Evolutionary conservation across 2,888 invertebrate species (phyloP), one percentile per base, ranked within the genome.

Genomic region (Siphonodentalium dalli): DNA sequence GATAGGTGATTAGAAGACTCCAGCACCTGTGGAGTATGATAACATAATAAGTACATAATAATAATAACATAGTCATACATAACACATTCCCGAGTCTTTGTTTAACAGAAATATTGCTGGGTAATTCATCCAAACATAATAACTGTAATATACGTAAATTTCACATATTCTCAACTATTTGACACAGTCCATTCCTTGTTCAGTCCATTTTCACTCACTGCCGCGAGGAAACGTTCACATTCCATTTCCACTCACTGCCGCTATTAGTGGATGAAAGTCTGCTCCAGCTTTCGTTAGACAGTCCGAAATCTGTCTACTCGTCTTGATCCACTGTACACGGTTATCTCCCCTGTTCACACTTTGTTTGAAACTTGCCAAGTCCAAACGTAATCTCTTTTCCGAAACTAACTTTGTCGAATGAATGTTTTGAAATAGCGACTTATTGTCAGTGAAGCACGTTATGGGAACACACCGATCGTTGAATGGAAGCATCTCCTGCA

Each of bases 401-500:
- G 45, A 42, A 9, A 59, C 45, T 15, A 50, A 38, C 35, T 57
- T 60, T 4, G 62, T 59, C 1, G 59, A 62, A 35, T 57, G 50
- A 24, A 62, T 42, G 39, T 56, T 58, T 21, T 62, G 56, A 45
- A 34, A 54, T 20, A 59, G 38, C 15, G 52, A 58, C 33, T 50
- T 56, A 46, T 57, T 48, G 41, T 63, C 63, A 27, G 58, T 58
- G 20, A 47, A 40, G 24, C 60, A 60, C 9, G 39, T 51, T n/a
- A 63, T 58, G 1, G 41, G 38, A 41, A 58, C 52, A 15, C n/a
- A n/a, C n/a, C n/a, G n/a, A n/a, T 23, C 20, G 27, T 28, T 54
- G 18, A 34, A 20, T 20, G 13, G 11, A 13, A 61, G 39, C 39
- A 62, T 56, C 27, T 61, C 61, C 11, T 39, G 33, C 11, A 61